These are phyloP conservation scores for Ptyas mucosa DNA, from an alignment of 2,113 vertebrate species.

Conservation along the genomic window DNA sequence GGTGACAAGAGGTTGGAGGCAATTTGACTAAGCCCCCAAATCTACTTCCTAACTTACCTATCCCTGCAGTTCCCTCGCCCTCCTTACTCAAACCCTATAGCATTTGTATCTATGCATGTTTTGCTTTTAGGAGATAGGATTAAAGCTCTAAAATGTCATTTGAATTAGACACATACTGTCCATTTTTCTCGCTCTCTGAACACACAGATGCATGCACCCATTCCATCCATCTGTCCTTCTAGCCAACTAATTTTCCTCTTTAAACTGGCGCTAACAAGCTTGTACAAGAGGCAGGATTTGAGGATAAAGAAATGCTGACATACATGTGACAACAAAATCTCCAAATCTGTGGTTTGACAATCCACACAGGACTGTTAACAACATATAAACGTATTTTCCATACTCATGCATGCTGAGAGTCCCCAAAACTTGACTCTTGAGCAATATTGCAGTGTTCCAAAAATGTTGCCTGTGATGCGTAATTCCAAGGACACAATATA, in stretches of 20 bases:
- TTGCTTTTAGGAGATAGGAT: neutral
- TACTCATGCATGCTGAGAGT: neutral
- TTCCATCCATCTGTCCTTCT: neutral
- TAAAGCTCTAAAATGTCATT: neutral
- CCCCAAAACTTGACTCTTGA: neutral
- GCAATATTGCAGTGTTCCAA: neutral
- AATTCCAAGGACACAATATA: neutral
- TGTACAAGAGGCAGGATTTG: neutral
- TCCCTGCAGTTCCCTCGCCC: neutral
- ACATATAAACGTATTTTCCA: neutral
- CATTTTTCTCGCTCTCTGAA: neutral
- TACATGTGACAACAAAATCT: neutral
- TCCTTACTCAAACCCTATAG: neutral
- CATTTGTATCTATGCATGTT: neutral
- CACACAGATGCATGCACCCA: neutral
- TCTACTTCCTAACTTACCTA: neutral
- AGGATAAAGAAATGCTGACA: neutral
- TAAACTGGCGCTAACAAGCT: neutral
- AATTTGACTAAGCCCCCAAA: neutral
- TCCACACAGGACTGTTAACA: neutral
- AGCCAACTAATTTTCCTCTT: neutral
- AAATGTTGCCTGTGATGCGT: neutral
- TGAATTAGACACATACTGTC: neutral
- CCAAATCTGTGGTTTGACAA: neutral
- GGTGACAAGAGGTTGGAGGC: constrained; percentile 39